Percentiles rank a stretch among this genome's conserved stretches.
These are phyloP conservation scores for Hipposideros larvatus DNA, from an alignment of 2,797 vertebrate species.

Conservation along the genomic window DNA sequence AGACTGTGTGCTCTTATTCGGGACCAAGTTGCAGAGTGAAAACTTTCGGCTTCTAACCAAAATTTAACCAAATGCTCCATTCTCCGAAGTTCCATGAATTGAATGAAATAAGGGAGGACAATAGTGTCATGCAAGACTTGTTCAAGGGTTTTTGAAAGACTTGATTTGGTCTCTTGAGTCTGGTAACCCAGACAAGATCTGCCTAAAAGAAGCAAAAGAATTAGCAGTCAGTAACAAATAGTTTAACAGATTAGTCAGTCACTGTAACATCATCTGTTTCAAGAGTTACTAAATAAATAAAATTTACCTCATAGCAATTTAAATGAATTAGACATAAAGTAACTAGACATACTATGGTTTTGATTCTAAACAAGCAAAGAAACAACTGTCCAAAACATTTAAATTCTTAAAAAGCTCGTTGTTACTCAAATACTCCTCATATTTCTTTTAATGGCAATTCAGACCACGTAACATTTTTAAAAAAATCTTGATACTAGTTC, in stretches of 20 bases:
- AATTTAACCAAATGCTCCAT: constrained; percentile 97
- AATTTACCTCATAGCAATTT: constrained; percentile 52
- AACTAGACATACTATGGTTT: neutral
- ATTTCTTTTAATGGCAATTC: neutral
- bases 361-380: constrained; percentile 19
- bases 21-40: constrained; percentile 97
- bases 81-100: constrained; percentile 95
- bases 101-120: constrained; percentile 96
- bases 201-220: constrained; percentile 89
- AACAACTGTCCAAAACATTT: neutral
- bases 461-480: neutral
- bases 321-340: neutral
- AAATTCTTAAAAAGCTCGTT: neutral
- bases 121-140: constrained; percentile 94
- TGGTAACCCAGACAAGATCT: constrained; percentile 98
- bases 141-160: constrained; percentile 97
- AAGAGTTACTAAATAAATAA: neutral
- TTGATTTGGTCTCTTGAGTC: constrained; percentile 96
- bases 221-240: constrained; percentile 56
- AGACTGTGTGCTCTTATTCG: constrained; percentile 96
- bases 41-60: constrained; percentile 97
- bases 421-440: neutral
- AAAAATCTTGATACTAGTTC: neutral
- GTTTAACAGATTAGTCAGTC: neutral
- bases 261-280: neutral